Percentiles rank a stretch among this genome's conserved stretches.
These are phyloP conservation scores for Brenthis ino DNA, from an alignment of 2,888 invertebrate genomes.

Conservation along the genomic window DNA sequence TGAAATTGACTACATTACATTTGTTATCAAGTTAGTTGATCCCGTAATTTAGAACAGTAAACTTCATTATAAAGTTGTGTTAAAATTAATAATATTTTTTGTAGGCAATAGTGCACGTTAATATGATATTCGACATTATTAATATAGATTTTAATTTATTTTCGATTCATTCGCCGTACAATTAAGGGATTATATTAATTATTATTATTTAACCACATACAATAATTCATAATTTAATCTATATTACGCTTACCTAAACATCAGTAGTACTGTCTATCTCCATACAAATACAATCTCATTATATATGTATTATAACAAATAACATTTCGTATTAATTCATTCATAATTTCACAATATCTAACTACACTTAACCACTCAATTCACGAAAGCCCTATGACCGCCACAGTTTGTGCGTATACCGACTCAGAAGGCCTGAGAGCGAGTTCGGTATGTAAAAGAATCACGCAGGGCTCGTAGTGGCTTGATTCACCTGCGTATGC, in stretches of 20 bases:
- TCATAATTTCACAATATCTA: constrained; percentile 75
- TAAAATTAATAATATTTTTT: constrained; percentile 19
- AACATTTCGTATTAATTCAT: constrained; percentile 71
- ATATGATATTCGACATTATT: constrained; percentile 12
- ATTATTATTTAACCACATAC: constrained; percentile 20
- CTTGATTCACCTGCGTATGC: constrained; percentile 48
- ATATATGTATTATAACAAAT: constrained; percentile 58
- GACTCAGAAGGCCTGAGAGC: constrained; percentile 14
- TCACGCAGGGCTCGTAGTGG: constrained; percentile 55
- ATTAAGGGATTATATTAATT: constrained; percentile 18
- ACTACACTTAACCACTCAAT: constrained; percentile 57
- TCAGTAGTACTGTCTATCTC: constrained; percentile 31
- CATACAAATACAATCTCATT: constrained; percentile 33
- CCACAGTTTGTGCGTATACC: constrained; percentile 20
- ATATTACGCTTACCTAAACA: constrained; percentile 25
- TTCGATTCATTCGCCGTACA: constrained; percentile 20
- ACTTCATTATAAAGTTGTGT: background rate
- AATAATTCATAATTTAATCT: constrained; percentile 51
- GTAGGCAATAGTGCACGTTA: constrained; percentile 20
- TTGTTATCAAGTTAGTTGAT: constrained; percentile 30
- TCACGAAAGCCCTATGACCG: constrained; percentile 23
- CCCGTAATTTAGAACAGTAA: constrained; percentile 27
- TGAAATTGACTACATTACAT: constrained; percentile 29
- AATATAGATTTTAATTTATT: constrained; percentile 14
- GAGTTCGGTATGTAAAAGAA: constrained; percentile 49